Evolutionary conservation across 2,888 invertebrate species (phyloP).

Genomic region (Athalia cordata): DNA sequence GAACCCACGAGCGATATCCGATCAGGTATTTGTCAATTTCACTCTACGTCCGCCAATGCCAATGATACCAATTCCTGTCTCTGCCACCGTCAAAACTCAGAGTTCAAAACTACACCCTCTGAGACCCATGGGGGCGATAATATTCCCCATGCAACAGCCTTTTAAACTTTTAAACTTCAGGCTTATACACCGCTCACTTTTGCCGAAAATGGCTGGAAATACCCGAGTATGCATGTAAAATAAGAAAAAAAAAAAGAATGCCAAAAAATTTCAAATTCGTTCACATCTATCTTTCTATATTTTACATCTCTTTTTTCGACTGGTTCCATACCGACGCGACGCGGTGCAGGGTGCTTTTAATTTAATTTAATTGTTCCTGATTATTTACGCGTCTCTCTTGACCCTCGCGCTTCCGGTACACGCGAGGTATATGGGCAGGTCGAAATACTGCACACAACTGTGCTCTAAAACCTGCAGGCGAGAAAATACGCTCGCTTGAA

Average conservation of each 20-base stretch:
- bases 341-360: background rate
- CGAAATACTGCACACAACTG: background rate
- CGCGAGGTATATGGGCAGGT: background rate
- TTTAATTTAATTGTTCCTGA: constrained; percentile 34
- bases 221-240: background rate
- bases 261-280: background rate
- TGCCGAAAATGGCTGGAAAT: too few relatives aligned
- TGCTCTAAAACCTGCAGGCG: background rate
- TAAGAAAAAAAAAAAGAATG: background rate
- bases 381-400: constrained; percentile 28
- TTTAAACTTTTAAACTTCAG: too few relatives aligned
- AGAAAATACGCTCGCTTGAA: constrained; percentile 32
- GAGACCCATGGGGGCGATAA: too few relatives aligned
- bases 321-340: background rate
- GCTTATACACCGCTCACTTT: too few relatives aligned
- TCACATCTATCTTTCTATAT: too few relatives aligned
- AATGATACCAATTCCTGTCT: too few relatives aligned
- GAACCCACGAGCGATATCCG: constrained; percentile 1
- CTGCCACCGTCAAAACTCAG: too few relatives aligned
- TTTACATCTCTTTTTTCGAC: background rate
- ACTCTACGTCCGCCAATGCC: background rate
- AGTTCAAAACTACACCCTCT: too few relatives aligned
- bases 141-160: too few relatives aligned
- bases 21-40: constrained; percentile 41
- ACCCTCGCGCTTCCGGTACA: constrained; percentile 32